These are phyloP conservation scores for Centropristis striata DNA, from an alignment of 2,113 vertebrate species.

Conservation along the genomic window DNA sequence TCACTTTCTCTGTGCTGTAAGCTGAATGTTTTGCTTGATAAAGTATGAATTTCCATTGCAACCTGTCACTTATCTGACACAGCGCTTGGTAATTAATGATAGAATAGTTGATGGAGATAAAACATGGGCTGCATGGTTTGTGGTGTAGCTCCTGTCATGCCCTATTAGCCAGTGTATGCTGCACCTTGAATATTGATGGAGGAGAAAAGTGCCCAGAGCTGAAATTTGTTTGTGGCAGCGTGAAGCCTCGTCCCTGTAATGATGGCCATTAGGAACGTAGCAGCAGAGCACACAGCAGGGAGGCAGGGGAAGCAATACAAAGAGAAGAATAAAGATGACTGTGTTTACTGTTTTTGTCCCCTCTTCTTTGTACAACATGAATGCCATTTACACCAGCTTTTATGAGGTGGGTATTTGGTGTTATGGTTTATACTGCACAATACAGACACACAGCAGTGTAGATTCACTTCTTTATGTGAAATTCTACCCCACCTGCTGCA, in stretches of 20 bases:
- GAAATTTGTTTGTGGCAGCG: conserved; percentile 13
- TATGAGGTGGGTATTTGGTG: background rate
- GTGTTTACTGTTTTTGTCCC: background rate
- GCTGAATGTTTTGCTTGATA: conserved; percentile 1
- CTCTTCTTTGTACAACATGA: background rate
- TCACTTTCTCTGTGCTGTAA: background rate
- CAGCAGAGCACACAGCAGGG: conserved; percentile 3
- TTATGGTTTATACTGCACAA: background rate
- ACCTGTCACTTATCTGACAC: conserved; percentile 22
- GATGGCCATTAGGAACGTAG: conserved; percentile 16
- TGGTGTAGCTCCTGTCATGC: conserved; percentile 6
- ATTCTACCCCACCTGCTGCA: background rate
- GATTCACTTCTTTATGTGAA: background rate
- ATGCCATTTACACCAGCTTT: background rate
- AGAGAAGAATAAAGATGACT: background rate
- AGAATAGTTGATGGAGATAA: conserved; percentile 18
- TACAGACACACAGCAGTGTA: background rate
- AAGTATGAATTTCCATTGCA: background rate
- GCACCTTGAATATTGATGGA: conserved; percentile 51
- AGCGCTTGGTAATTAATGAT: conserved; percentile 33
- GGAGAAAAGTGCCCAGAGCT: conserved; percentile 5
- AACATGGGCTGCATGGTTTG: background rate
- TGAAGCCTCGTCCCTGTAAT: conserved; percentile 16
- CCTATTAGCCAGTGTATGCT: conserved; percentile 23
- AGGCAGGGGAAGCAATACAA: background rate